Conservation (phyloP, 2,797 vertebrate species). For the Esox masquinongy region DNA sequence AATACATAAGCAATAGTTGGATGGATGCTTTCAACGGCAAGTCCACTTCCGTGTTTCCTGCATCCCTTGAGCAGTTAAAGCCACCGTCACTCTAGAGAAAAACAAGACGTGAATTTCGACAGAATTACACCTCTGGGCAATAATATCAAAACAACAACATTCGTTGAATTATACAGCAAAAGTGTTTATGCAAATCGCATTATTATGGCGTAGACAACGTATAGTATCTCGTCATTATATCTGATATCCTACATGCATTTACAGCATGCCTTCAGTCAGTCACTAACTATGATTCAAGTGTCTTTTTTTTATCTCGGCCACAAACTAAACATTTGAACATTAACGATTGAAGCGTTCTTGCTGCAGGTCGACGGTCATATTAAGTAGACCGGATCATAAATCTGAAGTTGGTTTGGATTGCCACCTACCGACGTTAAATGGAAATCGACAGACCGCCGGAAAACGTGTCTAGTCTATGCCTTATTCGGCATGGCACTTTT, state of each 20-base stretch:
- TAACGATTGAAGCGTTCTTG: background rate
- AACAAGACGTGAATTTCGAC: background rate
- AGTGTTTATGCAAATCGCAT: too few species aligned
- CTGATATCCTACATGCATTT: background rate
- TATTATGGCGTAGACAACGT: too few species aligned
- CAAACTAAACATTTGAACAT: background rate
- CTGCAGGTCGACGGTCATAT: background rate
- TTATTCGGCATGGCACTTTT: background rate
- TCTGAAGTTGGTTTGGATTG: constrained; percentile 34
- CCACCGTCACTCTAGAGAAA: background rate
- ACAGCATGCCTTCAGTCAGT: background rate
- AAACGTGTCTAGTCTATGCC: background rate
- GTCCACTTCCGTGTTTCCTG: too few species aligned
- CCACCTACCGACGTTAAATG: constrained; percentile 65
- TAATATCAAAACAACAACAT: constrained; percentile 1
- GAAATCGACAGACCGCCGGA: background rate
- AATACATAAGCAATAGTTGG: too few species aligned
- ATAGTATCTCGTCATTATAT: too few species aligned
- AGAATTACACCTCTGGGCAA: background rate
- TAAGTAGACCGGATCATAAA: background rate
- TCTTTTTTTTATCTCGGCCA: too few species aligned
- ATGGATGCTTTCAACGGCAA: too few species aligned
- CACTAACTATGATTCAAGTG: too few species aligned
- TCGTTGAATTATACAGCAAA: background rate
- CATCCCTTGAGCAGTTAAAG: too few species aligned